Conservation (phyloP, 2,888 invertebrate species). For the Standfussiana lucernea region DNA sequence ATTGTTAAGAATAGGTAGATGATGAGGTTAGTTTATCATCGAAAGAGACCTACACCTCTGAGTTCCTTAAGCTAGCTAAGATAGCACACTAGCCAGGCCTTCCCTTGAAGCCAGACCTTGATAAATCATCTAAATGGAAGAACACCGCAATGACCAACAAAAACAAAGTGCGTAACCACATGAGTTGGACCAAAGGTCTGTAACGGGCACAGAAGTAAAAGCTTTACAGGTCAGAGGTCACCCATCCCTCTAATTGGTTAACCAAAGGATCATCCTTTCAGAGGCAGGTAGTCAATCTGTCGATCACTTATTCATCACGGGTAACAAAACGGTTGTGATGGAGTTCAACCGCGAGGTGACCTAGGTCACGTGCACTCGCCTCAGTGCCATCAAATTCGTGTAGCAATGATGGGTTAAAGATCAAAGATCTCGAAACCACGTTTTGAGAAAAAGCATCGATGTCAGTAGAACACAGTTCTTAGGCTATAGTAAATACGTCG, state of each 20-base stretch:
- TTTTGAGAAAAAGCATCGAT: conserved; percentile 57
- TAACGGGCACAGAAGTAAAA: background rate
- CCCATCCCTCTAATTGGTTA: background rate
- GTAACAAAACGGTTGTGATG: background rate
- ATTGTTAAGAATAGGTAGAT: background rate
- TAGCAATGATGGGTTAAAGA: conserved; percentile 41
- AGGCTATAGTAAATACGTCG: conserved; percentile 42
- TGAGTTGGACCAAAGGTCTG: background rate
- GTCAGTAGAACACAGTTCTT: conserved; percentile 57
- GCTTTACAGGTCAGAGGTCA: background rate
- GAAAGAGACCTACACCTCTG: background rate
- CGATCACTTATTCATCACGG: background rate
- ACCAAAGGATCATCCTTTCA: background rate
- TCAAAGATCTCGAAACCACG: conserved; percentile 49
- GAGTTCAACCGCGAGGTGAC: background rate
- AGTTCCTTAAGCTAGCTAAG: background rate
- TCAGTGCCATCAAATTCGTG: conserved; percentile 28
- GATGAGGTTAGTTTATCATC: background rate
- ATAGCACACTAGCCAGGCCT: background rate
- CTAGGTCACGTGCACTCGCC: conserved; percentile 17
- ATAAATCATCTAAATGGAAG: background rate
- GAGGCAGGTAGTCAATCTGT: background rate
- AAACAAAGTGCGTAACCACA: background rate
- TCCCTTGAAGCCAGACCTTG: background rate
- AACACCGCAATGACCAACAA: background rate